Percentiles rank a stretch among this genome's conserved stretches.
phyloP scores from a whole-genome alignment of 2,113 vertebrate species.

The Cygnus buccinator region DNA sequence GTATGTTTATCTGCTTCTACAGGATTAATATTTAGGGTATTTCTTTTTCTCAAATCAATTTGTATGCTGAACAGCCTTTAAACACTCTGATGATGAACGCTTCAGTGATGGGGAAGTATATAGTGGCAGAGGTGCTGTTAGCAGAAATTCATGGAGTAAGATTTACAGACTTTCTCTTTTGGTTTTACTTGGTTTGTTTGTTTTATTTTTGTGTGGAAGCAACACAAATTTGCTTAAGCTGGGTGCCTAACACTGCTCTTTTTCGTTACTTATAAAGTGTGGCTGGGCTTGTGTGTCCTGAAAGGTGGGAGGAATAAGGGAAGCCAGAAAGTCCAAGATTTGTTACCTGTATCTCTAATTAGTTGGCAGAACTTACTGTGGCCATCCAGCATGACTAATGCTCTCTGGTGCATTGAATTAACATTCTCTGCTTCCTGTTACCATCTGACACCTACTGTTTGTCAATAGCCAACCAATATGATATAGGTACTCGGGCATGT shows the following conservation, averaged over 20 bases:
- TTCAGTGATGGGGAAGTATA: conserved; percentile 82
- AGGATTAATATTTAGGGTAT: background rate
- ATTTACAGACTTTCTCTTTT: background rate
- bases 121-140: conserved; percentile 77
- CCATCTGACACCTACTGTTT: background rate
- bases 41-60: conserved; percentile 56
- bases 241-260: conserved; percentile 36
- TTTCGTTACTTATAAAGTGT: background rate
- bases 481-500: fast-evolving
- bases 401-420: background rate
- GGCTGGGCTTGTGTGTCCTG: conserved; percentile 11
- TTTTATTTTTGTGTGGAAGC: background rate
- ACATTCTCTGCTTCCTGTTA: background rate
- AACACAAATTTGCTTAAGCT: background rate
- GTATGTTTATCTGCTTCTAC: background rate
- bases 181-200: background rate
- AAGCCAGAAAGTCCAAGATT: background rate
- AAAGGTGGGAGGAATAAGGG: conserved; percentile 30
- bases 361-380: background rate
- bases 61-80: conserved; percentile 79
- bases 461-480: background rate
- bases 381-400: conserved; percentile 14
- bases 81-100: conserved; percentile 78
- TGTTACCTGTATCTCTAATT: background rate
- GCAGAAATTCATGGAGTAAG: conserved; percentile 62